These are phyloP conservation scores for Andrena marginata DNA, from an alignment of 2,888 invertebrate genomes.

Conservation along the genomic window DNA sequence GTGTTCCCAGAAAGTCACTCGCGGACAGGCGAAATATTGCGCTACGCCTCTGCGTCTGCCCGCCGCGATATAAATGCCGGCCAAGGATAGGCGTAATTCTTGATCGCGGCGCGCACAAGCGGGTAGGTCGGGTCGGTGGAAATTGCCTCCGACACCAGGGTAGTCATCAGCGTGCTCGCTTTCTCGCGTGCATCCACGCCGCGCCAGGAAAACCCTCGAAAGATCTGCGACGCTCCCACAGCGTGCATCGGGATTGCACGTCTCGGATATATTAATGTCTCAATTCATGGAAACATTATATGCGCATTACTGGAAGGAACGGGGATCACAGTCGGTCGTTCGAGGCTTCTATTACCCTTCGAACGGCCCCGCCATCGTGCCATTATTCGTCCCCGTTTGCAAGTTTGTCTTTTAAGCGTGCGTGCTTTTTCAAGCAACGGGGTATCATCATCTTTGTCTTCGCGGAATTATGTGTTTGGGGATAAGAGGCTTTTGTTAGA, in stretches of 20 bases:
- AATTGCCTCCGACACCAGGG: constrained; percentile 66
- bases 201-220: constrained; percentile 4
- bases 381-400: constrained; percentile 35
- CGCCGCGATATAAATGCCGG: constrained; percentile 61
- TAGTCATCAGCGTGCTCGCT: constrained; percentile 62
- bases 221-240: background rate
- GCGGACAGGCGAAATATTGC: constrained; percentile 68
- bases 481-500: no score
- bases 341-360: background rate
- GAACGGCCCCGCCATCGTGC: background rate
- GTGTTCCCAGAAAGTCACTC: constrained; percentile 51
- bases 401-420: constrained; percentile 43
- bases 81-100: constrained; percentile 40
- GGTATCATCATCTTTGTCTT: constrained; percentile 15
- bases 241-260: constrained; percentile 29
- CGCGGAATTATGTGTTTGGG: background rate
- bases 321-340: background rate
- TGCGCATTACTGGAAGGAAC: constrained; percentile 25
- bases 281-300: constrained; percentile 56
- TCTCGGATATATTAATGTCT: constrained; percentile 61
- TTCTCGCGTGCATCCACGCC: constrained; percentile 25
- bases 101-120: constrained; percentile 56
- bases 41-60: constrained; percentile 47
- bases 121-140: constrained; percentile 67
- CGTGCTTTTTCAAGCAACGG: constrained; percentile 1